phyloP scores from a whole-genome alignment of 2,888 invertebrate species.

The Elysia crispata region DNA sequence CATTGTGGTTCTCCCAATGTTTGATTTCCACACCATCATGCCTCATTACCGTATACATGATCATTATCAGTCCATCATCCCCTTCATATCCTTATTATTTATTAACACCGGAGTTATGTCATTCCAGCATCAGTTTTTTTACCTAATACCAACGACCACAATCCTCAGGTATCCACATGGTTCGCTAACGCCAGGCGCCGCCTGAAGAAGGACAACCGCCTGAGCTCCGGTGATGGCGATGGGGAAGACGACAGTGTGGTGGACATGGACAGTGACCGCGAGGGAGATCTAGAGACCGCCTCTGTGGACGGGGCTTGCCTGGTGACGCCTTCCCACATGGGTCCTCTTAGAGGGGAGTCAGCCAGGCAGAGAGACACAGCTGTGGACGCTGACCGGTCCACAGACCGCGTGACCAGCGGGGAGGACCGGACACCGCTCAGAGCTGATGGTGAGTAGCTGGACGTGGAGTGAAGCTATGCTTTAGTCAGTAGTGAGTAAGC shows the following conservation, averaged over 20 bases:
- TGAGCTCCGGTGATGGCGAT: conserved; percentile 34
- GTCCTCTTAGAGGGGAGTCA: no score
- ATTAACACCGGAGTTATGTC: neutral
- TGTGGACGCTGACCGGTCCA: no score
- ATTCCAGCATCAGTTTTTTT: neutral
- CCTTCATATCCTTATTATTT: neutral
- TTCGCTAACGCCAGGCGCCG: conserved; percentile 53
- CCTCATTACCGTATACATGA: neutral
- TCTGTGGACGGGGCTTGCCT: conserved; percentile 1
- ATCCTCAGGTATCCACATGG: conserved; percentile 53
- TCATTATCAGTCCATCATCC: conserved; percentile 23
- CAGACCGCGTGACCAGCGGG: no score
- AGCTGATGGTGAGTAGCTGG: no score
- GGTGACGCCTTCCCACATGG: no score
- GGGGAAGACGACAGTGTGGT: conserved; percentile 14
- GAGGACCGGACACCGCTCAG: no score
- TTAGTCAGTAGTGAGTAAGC: no score
- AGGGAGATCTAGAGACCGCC: conserved; percentile 39
- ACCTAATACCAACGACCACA: neutral
- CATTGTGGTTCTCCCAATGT: neutral
- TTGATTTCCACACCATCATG: neutral
- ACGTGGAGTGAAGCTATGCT: no score
- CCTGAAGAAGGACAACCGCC: conserved; percentile 52
- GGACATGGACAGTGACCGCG: conserved; percentile 30
- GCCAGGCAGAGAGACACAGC: no score